Evolutionary conservation across 2,797 vertebrate species (phyloP).

Genomic region (Merluccius polli): DNA sequence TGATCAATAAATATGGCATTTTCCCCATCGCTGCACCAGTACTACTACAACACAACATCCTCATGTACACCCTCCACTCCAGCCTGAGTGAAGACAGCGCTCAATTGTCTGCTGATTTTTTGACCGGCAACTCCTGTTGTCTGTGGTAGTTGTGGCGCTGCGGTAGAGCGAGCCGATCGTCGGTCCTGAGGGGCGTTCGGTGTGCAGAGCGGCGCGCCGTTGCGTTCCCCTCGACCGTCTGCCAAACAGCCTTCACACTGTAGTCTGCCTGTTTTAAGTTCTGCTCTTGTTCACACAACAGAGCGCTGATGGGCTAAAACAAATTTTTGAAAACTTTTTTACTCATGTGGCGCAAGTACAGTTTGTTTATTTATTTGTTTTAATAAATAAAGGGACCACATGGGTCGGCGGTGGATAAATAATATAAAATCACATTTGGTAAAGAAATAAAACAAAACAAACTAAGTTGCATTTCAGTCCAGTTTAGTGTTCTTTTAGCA

Average conservation of each 20-base stretch:
- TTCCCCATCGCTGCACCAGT: background rate
- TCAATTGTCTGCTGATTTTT: background rate
- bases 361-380: background rate
- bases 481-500: background rate
- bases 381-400: background rate
- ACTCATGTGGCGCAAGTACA: background rate
- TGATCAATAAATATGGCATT: background rate
- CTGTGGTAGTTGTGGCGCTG: background rate
- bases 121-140: background rate
- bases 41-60: background rate
- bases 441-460: slow-evolving; percentile 22
- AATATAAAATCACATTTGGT: slow-evolving; percentile 8
- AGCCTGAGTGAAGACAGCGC: background rate
- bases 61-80: background rate
- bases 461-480: background rate
- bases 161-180: too few relatives aligned
- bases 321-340: background rate
- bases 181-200: background rate
- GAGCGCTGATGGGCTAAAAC: background rate
- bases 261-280: background rate
- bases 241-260: background rate
- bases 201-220: background rate
- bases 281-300: background rate
- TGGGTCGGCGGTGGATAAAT: background rate
- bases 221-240: background rate